These are phyloP conservation scores for Prionailurus viverrinus DNA, from an alignment of 2,113 vertebrate species.

Conservation along the genomic window DNA sequence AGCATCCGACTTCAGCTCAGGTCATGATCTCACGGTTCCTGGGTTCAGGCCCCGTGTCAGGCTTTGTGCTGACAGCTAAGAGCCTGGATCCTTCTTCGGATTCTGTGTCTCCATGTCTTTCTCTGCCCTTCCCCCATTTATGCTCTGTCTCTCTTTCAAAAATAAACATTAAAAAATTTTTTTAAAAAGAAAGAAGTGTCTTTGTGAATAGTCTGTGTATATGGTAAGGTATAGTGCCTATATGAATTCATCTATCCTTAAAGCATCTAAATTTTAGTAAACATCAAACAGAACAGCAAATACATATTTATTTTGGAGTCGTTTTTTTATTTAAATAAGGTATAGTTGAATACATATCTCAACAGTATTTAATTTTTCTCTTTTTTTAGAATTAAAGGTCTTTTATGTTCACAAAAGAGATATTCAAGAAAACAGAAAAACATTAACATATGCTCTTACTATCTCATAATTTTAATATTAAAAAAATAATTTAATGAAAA, in stretches of 20 bases:
- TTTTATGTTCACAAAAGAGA: conserved; percentile 3
- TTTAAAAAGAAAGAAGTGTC: not conserved
- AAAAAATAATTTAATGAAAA: conserved; percentile 38
- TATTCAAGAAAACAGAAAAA: not conserved
- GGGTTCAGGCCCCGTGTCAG: too few species aligned
- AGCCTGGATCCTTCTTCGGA: too few species aligned
- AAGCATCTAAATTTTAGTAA: not conserved
- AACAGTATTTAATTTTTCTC: not conserved
- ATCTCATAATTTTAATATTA: not conserved
- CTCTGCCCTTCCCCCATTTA: too few species aligned
- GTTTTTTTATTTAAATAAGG: not conserved
- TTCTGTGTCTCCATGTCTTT: too few species aligned
- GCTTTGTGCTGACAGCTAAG: too few species aligned
- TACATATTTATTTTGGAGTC: not conserved
- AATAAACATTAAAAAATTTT: too few species aligned
- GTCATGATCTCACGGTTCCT: too few species aligned
- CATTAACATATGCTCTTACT: not conserved
- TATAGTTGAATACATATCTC: not conserved
- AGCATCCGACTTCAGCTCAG: too few species aligned
- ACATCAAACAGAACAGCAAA: not conserved
- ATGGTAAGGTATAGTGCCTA: not conserved
- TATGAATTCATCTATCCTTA: not conserved
- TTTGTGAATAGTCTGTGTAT: not conserved
- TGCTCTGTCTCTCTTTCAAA: too few species aligned
- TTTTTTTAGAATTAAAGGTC: not conserved